Base-by-base conservation (phyloP, 2,113 vertebrate genomes). In the Illadopsis cleaveri region DNA sequence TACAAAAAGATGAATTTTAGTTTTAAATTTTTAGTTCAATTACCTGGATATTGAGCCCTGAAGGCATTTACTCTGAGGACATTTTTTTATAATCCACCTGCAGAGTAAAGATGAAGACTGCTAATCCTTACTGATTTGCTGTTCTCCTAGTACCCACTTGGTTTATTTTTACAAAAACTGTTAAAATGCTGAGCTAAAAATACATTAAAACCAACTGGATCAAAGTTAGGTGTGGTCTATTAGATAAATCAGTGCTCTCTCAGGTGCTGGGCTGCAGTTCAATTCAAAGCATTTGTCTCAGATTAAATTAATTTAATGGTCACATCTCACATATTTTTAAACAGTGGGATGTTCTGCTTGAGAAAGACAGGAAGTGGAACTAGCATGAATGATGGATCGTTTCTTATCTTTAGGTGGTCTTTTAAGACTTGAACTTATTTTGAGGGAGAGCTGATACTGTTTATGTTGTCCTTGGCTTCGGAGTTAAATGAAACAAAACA, bases 381-480 rank as follows among this genome's bases (percentile, higher is more conserved):
- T 86, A 44, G 5, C 28, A 57, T 47, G 50, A 82, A 86, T 86
- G 78, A 94, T 93, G 70, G 94, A 89, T 96, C 1, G 1, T 97
- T 90, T 89, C 81, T 91, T 85, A 51, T 25, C 54, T 90, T 44
- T 31, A 93, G 85, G 79, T 96, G 90, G 78, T 96, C 91, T 95
- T 97, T 71, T 84, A 35, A 83, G 70, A 47, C 40, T 95, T 91
- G 44, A 95, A 75, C 28, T 60, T 95, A 60, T 70, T 87, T 86
- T 83, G 23, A 94, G 40, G 73, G n/a, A 82, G 64, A 73, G 78
- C 81, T 94, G 60, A 38, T 91, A 60, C 76, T 89, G 12, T 50
- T 68, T 77, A 7, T 80, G 64, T 96, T 97, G 47, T 94, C 38
- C 70, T 96, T 98, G 96, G 86, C 72, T 95, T 96, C n/a, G 3